A percentile compares a stretch with the other conserved stretches of the same genome.
phyloP scores from a whole-genome alignment of 1,140 invertebrate species.

The Tetramorium parvispinum region DNA sequence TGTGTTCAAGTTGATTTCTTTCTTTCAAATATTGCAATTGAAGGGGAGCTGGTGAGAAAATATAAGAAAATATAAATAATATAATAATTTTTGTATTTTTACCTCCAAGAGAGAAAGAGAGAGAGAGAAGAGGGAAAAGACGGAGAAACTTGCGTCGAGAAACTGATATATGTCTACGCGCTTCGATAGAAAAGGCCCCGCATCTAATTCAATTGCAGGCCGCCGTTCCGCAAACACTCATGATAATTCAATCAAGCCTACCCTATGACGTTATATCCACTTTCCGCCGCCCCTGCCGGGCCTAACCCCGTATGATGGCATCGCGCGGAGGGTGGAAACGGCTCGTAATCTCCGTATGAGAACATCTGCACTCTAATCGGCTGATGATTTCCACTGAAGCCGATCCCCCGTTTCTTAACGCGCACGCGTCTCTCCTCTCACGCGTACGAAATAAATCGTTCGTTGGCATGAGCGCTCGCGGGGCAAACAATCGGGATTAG shows the following conservation, averaged over 20 bases:
- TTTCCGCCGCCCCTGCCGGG: constrained; percentile 51
- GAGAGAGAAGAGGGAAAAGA: constrained; percentile 32
- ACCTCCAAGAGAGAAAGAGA: background rate
- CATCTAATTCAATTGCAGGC: constrained; percentile 85
- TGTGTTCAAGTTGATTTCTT: background rate
- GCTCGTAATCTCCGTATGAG: constrained; percentile 83
- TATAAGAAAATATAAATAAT: too few species aligned
- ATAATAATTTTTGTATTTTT: background rate
- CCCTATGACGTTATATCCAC: constrained; percentile 70
- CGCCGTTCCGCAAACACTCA: constrained; percentile 85
- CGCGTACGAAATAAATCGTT: constrained; percentile 54
- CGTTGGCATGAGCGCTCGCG: constrained; percentile 7
- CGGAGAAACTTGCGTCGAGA: constrained; percentile 45
- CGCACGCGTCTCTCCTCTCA: constrained; percentile 51
- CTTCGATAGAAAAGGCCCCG: constrained; percentile 74
- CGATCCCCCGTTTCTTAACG: constrained; percentile 39
- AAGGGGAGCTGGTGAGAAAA: background rate
- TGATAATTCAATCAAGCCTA: constrained; percentile 85
- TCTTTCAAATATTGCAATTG: background rate
- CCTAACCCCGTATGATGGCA: constrained; percentile 66
- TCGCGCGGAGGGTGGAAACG: constrained; percentile 68
- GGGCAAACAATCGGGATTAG: constrained; percentile 39
- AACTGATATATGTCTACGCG: constrained; percentile 79
- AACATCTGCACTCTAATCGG: constrained; percentile 86
- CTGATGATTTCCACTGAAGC: constrained; percentile 80